These are phyloP conservation scores for Tortrix viridana DNA, from an alignment of 2,888 invertebrate species.

Conservation along the genomic window DNA sequence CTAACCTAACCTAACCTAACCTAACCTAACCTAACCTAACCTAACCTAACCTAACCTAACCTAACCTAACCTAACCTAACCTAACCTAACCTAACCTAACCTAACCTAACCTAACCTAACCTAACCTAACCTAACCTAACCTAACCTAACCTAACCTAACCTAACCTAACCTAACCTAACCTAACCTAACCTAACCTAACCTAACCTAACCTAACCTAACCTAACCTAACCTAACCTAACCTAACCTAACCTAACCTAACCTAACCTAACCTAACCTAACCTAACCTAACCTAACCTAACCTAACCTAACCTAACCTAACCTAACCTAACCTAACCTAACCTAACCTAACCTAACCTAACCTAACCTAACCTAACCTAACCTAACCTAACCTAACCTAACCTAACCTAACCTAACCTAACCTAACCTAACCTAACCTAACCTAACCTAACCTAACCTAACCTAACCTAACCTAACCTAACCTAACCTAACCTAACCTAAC, in stretches of 20 bases:
- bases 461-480: too few species aligned
- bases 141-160: background rate
- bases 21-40: slow-evolving; percentile 31
- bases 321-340: slow-evolving; percentile 25
- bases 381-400: too few species aligned
- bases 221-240: slow-evolving; percentile 19
- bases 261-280: slow-evolving; percentile 5
- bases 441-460: too few species aligned
- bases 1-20: slow-evolving; percentile 37
- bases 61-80: slow-evolving; percentile 34
- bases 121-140: background rate
- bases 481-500: too few species aligned
- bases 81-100: slow-evolving; percentile 34
- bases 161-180: slow-evolving; percentile 5
- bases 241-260: slow-evolving; percentile 12
- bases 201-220: slow-evolving; percentile 24
- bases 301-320: slow-evolving; percentile 29
- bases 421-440: too few species aligned
- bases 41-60: slow-evolving; percentile 36
- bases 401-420: too few species aligned
- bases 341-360: slow-evolving; percentile 19
- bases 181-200: slow-evolving; percentile 28
- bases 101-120: background rate
- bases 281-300: slow-evolving; percentile 8
- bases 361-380: background rate